Evolutionary conservation across 2,113 vertebrate genomes (phyloP).

Genomic region (Myodes glareolus): DNA sequence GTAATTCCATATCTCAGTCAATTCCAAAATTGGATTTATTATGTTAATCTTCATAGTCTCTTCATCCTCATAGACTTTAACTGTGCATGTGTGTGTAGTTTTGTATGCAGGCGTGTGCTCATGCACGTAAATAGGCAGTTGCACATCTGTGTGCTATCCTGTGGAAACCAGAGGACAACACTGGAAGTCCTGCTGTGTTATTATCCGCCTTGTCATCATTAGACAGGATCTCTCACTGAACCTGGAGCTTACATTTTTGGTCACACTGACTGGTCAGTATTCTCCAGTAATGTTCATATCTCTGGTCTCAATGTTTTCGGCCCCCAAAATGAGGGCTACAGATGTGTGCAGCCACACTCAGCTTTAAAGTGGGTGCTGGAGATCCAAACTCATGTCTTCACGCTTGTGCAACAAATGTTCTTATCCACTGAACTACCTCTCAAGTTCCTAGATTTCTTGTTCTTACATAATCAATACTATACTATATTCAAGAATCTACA

Average conservation of each 20-base stretch:
- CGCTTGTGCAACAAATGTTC: neutral
- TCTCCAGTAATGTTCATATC: neutral
- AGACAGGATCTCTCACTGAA: neutral
- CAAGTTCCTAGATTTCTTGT: neutral
- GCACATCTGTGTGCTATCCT: neutral
- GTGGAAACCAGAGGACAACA: neutral
- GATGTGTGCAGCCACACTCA: neutral
- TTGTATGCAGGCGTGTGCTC: neutral
- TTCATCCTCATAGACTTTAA: neutral
- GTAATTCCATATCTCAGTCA: slow-evolving; percentile 9
- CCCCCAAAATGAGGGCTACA: neutral
- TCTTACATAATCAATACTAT: neutral
- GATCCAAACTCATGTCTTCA: neutral
- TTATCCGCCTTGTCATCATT: neutral
- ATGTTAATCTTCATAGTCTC: neutral
- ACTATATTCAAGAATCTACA: slow-evolving; percentile 29
- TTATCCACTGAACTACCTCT: neutral
- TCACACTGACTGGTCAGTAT: neutral
- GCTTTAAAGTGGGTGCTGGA: neutral
- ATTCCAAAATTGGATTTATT: neutral
- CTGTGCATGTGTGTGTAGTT: neutral
- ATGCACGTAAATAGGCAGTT: neutral
- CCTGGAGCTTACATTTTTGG: neutral
- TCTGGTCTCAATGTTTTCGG: neutral
- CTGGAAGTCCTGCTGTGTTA: neutral